Evolutionary conservation across 2,797 vertebrate genomes (phyloP), one percentile per base, ranked within the genome.

Genomic region (Eulemur albifrons): DNA sequence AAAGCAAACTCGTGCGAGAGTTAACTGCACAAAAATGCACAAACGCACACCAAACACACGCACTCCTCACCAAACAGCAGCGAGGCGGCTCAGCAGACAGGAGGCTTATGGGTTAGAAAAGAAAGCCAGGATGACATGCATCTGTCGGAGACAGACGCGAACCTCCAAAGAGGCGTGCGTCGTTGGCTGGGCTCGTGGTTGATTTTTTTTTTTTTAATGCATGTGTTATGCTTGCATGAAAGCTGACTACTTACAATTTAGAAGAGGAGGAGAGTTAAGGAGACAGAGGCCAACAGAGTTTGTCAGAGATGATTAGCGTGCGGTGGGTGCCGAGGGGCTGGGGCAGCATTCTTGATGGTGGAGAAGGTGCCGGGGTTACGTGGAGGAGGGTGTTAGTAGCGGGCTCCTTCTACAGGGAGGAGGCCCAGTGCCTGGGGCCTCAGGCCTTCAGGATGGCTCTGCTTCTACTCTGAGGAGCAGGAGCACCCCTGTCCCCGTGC

Each of bases 41-140:
- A 45, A 43, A 88, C 0, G 30, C 98, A 97, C 93, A 90, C 80
- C 94, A 97, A 85, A 97, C 92, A 95, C 88, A 11, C 97, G 94
- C 90, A 95, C 81, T 94, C 0, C 65, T 63, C 92, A 63, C 85
- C 96, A 40, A 92, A 91, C 87, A 97, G 96, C 92, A 98, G 98
- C 96, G 98, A 98, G 99, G 98, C 98, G 99, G 98, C 98, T 99
- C 98, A 99, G 98, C 99, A 99, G 99, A 99, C 99, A 99, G 99
- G 98, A 99, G 98, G 98, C 92, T 10, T 90, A 89, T 92, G 92
- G 94, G 98, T 98, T 98, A 99, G 98, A 98, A 98, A 97, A 97
- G 69, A 95, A 92, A 95, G 97, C 94, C 82, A 20, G 72, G 98
- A 97, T 96, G 95, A 57, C 90, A 98, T 43, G 94, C 97, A 96